Conservation (phyloP, 2,797 vertebrate genomes). For the Spondyliosoma cantharus region DNA sequence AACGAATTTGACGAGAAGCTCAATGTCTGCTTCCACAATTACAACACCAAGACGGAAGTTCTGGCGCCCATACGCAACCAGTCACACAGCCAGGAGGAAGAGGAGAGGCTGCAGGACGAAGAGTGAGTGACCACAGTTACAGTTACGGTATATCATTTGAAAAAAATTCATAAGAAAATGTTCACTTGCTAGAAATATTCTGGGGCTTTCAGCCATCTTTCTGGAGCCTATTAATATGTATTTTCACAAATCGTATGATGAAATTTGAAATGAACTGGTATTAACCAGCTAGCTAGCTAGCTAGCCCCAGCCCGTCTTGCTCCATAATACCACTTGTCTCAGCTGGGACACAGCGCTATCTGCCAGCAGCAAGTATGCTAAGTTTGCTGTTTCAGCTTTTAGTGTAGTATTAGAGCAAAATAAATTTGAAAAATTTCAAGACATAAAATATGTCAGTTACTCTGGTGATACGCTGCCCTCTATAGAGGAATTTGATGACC, state of each 20-base stretch:
- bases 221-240: neutral
- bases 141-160: neutral
- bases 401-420: no score
- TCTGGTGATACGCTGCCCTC: no score
- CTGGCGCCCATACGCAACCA: conserved; percentile 92
- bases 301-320: no score
- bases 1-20: conserved; percentile 97
- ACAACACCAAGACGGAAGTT: conserved; percentile 94
- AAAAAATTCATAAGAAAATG: neutral
- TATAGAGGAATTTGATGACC: no score
- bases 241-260: neutral
- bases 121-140: conserved; percentile 85
- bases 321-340: no score
- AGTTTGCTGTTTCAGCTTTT: no score
- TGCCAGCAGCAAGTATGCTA: no score
- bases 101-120: conserved; percentile 91
- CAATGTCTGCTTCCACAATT: conserved; percentile 96
- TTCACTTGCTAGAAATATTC: neutral
- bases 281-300: no score
- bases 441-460: no score
- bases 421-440: no score
- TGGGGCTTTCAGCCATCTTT: neutral
- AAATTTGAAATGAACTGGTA: no score
- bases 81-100: conserved; percentile 90
- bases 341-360: no score